Percentiles rank a stretch among this genome's conserved stretches.
These are phyloP conservation scores for Rhodinocichla rosea DNA, from an alignment of 2,113 vertebrate genomes.

Conservation along the genomic window DNA sequence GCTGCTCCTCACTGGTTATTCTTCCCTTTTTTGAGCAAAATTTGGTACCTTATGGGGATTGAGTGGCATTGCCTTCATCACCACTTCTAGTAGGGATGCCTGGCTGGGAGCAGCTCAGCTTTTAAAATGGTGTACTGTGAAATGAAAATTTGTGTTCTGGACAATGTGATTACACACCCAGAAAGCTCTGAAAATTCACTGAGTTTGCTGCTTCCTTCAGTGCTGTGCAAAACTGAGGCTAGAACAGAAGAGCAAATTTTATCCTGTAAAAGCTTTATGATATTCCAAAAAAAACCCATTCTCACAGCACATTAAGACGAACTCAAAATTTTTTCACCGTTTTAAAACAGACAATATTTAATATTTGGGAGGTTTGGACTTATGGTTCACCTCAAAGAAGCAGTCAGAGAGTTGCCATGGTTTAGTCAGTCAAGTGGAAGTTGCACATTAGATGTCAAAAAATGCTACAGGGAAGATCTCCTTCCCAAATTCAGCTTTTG, in stretches of 20 bases:
- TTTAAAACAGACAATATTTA: background rate
- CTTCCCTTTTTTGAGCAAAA: background rate
- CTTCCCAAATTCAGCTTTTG: background rate
- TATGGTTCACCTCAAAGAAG: background rate
- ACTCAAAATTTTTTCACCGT: background rate
- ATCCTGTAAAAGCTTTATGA: background rate
- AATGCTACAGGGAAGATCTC: background rate
- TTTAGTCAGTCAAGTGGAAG: background rate
- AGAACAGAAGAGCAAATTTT: background rate
- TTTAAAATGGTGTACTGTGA: fast-evolving
- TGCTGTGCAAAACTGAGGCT: background rate
- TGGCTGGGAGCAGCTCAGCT: background rate
- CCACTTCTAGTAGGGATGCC: background rate
- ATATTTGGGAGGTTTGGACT: background rate
- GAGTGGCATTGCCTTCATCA: background rate
- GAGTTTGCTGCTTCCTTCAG: background rate
- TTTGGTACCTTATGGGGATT: background rate
- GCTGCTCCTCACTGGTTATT: background rate
- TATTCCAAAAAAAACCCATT: background rate
- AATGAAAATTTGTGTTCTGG: background rate
- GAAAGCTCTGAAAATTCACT: background rate
- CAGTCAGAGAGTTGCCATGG: background rate
- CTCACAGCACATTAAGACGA: background rate
- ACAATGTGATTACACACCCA: background rate
- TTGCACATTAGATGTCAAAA: background rate